phyloP scores from a whole-genome alignment of 1,140 invertebrate species.

The Cyclina sinensis region DNA sequence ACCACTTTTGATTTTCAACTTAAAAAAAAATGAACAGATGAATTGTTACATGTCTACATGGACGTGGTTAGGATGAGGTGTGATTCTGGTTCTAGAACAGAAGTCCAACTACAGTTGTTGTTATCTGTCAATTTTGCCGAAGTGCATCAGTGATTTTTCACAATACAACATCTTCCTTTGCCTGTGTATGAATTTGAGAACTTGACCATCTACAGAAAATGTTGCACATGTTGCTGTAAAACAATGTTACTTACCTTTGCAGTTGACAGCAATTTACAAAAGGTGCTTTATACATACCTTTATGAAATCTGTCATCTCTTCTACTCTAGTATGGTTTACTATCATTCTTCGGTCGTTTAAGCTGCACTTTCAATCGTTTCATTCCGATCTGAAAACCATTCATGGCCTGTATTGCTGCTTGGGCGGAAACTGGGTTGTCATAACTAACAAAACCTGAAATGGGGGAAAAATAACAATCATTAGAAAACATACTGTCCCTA shows the following conservation, averaged over 20 bases:
- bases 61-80: not conserved
- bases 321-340: conserved; percentile 84
- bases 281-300: conserved; percentile 12
- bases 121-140: not conserved
- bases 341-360: conserved; percentile 97
- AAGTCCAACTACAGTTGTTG: not conserved
- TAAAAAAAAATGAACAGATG: not conserved
- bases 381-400: conserved; percentile 98
- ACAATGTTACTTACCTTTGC: not conserved
- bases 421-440: conserved; percentile 96
- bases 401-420: conserved; percentile 98
- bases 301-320: not conserved
- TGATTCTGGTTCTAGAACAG: not conserved
- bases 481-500: no score
- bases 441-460: conserved; percentile 96
- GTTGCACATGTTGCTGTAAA: no score
- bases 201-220: no score
- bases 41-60: not conserved
- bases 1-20: not conserved
- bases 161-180: not conserved
- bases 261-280: not conserved
- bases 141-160: not conserved
- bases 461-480: no score
- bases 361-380: conserved; percentile 98
- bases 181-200: conserved; percentile 17